Percentiles rank a stretch among this genome's conserved stretches.
phyloP scores from a whole-genome alignment of 1,140 invertebrate species.

The Pseudachorutes palmiensis region DNA sequence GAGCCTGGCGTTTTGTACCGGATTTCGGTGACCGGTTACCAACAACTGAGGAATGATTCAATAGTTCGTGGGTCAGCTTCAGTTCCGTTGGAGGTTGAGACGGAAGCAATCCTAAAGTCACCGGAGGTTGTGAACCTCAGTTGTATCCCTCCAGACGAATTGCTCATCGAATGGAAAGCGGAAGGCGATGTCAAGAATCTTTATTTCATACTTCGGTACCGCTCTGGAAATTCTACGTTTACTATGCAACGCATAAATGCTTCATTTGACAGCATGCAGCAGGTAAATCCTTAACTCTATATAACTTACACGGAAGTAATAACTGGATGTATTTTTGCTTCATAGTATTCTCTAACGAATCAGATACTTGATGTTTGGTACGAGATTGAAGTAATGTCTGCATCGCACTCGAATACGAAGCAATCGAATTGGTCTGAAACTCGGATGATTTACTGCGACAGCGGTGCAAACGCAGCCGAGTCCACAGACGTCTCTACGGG shows the following conservation, averaged over 20 bases:
- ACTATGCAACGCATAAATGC: not conserved
- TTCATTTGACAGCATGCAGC: not conserved
- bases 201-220: not conserved
- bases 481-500: not conserved
- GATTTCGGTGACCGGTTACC: not conserved
- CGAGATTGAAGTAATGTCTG: not conserved
- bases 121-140: conserved; percentile 3
- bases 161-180: conserved; percentile 5
- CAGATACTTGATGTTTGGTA: not conserved
- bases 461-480: not conserved
- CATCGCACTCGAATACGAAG: not conserved
- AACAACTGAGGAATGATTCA: not conserved
- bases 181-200: not conserved
- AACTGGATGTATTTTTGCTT: too few species aligned
- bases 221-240: not conserved
- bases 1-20: not conserved
- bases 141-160: conserved; percentile 3
- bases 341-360: not conserved
- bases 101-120: not conserved
- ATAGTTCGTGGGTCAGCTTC: not conserved
- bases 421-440: not conserved
- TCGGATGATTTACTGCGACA: not conserved
- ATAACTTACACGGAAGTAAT: too few species aligned
- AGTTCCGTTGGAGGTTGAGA: not conserved
- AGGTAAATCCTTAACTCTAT: too few species aligned